These are phyloP conservation scores for Patella ulyssiponensis DNA, from an alignment of 2,888 invertebrate species.

Conservation along the genomic window DNA sequence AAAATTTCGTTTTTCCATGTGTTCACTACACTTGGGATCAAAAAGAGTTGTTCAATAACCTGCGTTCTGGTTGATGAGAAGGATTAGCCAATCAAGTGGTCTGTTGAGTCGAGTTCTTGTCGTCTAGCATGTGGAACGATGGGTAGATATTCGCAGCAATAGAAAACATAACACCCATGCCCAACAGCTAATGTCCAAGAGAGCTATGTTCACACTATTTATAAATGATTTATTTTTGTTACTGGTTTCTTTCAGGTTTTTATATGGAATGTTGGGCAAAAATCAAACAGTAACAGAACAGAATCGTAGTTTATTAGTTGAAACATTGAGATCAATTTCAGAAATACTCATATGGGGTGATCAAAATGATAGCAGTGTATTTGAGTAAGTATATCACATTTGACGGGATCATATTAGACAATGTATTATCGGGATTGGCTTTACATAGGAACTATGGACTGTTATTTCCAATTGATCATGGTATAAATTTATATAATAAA, in stretches of 20 bases:
- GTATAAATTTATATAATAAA: background rate
- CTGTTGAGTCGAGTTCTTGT: too few relatives aligned
- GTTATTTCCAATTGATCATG: background rate
- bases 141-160: too few relatives aligned
- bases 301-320: constrained; percentile 94
- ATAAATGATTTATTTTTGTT: background rate
- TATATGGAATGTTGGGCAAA: constrained; percentile 92
- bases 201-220: background rate
- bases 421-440: background rate
- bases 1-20: too few relatives aligned
- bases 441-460: background rate
- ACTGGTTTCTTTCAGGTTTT: constrained; percentile 77
- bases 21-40: too few relatives aligned
- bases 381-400: constrained; percentile 85
- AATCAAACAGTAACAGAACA: constrained; percentile 95
- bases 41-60: too few relatives aligned
- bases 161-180: background rate
- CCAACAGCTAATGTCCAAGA: background rate
- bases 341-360: constrained; percentile 99
- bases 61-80: too few relatives aligned
- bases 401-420: constrained; percentile 26
- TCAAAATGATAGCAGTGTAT: constrained; percentile 99
- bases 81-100: too few relatives aligned
- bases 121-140: too few relatives aligned
- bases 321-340: constrained; percentile 95